Conservation (phyloP, 2,113 vertebrate species). For the Cynopterus brachyotis region DNA sequence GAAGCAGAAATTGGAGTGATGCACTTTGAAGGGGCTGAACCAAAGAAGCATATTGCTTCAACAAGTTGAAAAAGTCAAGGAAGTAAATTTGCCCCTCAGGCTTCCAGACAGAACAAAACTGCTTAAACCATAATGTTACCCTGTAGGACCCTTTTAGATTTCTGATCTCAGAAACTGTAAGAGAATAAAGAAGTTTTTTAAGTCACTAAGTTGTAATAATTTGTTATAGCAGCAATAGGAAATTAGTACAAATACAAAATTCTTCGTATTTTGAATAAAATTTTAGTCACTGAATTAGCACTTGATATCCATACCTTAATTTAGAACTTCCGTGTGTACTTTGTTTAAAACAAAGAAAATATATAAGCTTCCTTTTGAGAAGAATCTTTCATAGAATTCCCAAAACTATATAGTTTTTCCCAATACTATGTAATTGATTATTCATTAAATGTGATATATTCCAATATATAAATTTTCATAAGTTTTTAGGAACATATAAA, state of each 20-base stretch:
- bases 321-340: neutral
- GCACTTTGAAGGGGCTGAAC: neutral
- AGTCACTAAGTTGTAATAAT: neutral
- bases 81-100: neutral
- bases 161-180: neutral
- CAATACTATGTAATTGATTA: neutral
- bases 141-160: neutral
- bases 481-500: neutral
- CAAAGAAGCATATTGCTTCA: neutral
- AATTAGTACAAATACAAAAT: neutral
- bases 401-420: neutral
- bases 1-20: neutral
- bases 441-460: constrained; percentile 33
- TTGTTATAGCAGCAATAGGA: neutral
- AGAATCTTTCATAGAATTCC: neutral
- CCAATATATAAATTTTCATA: neutral
- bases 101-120: neutral
- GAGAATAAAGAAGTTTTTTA: neutral
- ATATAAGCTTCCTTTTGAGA: neutral
- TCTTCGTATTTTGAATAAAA: neutral
- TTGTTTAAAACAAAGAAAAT: constrained; percentile 30
- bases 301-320: neutral
- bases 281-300: neutral
- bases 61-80: neutral
- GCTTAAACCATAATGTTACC: neutral